Conservation (phyloP, 2,797 vertebrate species). For the Threskiornis aethiopicus region DNA sequence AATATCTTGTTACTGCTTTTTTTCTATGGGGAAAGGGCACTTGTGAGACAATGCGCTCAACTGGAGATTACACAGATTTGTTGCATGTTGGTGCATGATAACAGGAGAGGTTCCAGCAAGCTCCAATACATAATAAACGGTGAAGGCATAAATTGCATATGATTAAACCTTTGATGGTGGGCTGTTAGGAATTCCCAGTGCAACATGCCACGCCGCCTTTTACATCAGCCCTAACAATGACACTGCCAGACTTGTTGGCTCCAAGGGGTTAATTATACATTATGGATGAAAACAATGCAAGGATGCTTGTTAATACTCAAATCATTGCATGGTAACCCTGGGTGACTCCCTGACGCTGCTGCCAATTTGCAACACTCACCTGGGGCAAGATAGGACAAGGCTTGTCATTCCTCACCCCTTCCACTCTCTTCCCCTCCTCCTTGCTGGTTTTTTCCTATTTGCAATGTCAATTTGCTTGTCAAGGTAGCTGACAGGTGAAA, state of each 20-base stretch:
- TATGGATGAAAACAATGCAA: slow-evolving; percentile 39
- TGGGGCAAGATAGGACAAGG: slow-evolving; percentile 44
- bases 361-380: slow-evolving; percentile 56
- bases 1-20: slow-evolving; percentile 2
- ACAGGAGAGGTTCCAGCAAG: slow-evolving; percentile 32
- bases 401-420: slow-evolving; percentile 19
- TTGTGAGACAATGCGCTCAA: slow-evolving; percentile 33
- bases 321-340: background rate
- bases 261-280: slow-evolving; percentile 67
- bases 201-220: background rate
- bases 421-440: background rate
- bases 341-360: slow-evolving; percentile 22
- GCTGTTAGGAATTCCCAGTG: slow-evolving; percentile 47
- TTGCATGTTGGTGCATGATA: slow-evolving; percentile 48
- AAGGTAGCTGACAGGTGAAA: slow-evolving; percentile 43
- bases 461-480: slow-evolving; percentile 39
- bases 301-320: slow-evolving; percentile 50
- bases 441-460: background rate
- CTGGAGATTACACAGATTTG: slow-evolving; percentile 37
- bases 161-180: slow-evolving; percentile 53
- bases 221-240: slow-evolving; percentile 27
- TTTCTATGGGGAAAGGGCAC: slow-evolving; percentile 1
- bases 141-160: slow-evolving; percentile 37
- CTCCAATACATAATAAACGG: slow-evolving; percentile 31
- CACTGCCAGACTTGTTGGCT: slow-evolving; percentile 46